Conservation (phyloP, 35 echinoderm and acorn worm genomes). For the Apostichopus parvimensis region DNA sequence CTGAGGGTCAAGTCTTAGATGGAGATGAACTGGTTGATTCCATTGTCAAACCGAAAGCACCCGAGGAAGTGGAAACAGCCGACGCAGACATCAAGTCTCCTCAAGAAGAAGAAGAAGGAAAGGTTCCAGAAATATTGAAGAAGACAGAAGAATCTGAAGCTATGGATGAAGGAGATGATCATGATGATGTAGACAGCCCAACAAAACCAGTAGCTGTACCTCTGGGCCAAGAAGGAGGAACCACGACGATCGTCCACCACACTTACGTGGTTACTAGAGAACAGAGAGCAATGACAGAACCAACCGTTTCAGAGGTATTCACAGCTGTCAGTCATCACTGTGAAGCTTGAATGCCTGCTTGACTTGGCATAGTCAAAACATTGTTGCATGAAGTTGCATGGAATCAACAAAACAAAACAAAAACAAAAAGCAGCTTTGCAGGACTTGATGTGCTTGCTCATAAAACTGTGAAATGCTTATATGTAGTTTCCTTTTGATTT, state of each 20-base stretch:
- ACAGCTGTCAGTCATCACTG: constrained; percentile 15
- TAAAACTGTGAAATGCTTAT: not conserved
- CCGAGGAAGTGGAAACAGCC: constrained; percentile 66
- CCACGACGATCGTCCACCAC: constrained; percentile 26
- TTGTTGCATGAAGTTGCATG: constrained; percentile 32
- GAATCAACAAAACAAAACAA: not conserved
- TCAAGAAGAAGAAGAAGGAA: constrained; percentile 43
- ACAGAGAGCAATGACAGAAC: not conserved
- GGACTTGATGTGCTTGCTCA: not conserved
- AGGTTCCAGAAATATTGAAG: constrained; percentile 52
- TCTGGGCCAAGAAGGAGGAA: not conserved
- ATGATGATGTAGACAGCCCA: constrained; percentile 85
- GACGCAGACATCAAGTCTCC: constrained; percentile 63
- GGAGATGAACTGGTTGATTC: constrained; percentile 71
- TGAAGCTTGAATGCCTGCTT: constrained; percentile 42
- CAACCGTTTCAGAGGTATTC: constrained; percentile 18
- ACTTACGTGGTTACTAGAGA: not conserved
- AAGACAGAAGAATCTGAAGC: constrained; percentile 22
- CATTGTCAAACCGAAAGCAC: constrained; percentile 67
- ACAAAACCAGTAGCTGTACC: constrained; percentile 73
- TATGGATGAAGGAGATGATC: constrained; percentile 49
- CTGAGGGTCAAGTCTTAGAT: not conserved
- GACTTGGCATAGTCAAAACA: not conserved
- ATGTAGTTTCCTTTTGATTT: not conserved
- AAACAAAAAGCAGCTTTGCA: not conserved